Evolutionary conservation across 37 sponge, comb jelly and placozoan genomes (phyloP), one percentile per base, ranked within the genome.

Genomic region (Hexactinellida sp.): DNA sequence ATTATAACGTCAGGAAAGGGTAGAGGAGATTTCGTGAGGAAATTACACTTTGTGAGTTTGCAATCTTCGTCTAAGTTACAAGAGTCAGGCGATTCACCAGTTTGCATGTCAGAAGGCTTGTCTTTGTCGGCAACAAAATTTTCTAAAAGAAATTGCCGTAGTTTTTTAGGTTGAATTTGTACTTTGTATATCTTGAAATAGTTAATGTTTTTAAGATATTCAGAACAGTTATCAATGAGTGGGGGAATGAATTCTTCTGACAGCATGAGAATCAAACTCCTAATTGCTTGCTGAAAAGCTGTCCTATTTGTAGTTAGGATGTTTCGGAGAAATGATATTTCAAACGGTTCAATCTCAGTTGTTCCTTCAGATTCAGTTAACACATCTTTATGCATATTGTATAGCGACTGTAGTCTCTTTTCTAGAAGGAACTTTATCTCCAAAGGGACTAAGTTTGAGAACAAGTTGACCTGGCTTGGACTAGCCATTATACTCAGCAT

Each of bases 371-470:
- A 3, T 7, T 63, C 28, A 32, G 76, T 63, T 63, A 63, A n/a
- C 1, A n/a, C 3, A 23, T 63, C 76, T 23, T 63, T 63, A 63
- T 63, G 25, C 76, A 63, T 63, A n/a, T 63, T 63, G 30, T 63
- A 63, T n/a, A 63, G 76, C 25, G 76, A 63, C 3, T 25, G 76
- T n/a, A 63, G 13, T 21, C 76, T 7, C 34, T 63, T 63, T 25
- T 63, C 76, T 7, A 63, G 76, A 63, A 63, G 21, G 76, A 63
- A 63, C 76, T 63, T 63, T 25, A 63, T 63, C 76, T 63, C 76
- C 5, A 63, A 32, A 23, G 76, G 76, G 5, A 63, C 34, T 63
- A 63, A 63, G 13, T 10, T 63, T 63, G 76, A 63, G 76, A 21
- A 63, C 13, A 63, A 63, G 34, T 63, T 63, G 13, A 63, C 13